Evolutionary conservation across 2,797 vertebrate species (phyloP).

Genomic region (Chrosomus eos): DNA sequence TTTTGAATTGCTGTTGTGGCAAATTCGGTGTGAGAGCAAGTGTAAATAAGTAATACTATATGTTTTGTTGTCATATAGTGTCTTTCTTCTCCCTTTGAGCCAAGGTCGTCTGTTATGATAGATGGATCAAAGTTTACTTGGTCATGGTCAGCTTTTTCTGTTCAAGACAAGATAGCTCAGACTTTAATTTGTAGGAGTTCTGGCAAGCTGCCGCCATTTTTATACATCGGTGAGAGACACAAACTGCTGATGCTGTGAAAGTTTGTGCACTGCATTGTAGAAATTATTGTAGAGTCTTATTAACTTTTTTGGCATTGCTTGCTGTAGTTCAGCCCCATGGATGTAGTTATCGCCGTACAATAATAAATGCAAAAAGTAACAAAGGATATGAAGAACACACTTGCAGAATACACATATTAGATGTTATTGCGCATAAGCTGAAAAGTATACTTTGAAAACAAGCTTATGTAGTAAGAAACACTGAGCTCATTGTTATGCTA

Average conservation of each 20-base stretch:
- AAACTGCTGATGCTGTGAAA: conserved; percentile 19
- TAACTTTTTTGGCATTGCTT: background rate
- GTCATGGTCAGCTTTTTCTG: conserved; percentile 58
- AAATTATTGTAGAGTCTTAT: background rate
- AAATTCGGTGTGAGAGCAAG: background rate
- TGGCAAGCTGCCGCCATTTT: background rate
- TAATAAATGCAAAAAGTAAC: conserved; percentile 16
- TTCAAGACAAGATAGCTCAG: conserved; percentile 33
- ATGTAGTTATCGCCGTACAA: background rate
- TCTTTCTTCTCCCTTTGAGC: background rate
- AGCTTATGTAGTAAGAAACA: conserved; percentile 46
- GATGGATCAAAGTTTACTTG: background rate
- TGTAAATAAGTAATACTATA: too few species aligned
- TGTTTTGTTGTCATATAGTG: background rate
- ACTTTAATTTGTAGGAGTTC: background rate
- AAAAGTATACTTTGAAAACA: conserved; percentile 57
- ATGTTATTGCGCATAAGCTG: conserved; percentile 31
- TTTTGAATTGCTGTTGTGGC: background rate
- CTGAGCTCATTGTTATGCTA: conserved; percentile 53
- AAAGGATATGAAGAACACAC: conserved; percentile 8
- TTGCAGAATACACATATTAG: conserved; percentile 2
- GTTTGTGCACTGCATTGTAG: background rate
- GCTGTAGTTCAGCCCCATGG: background rate
- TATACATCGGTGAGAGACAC: background rate
- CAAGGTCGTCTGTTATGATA: background rate